Percentiles rank a stretch among this genome's conserved stretches.
Evolutionary conservation across 2,113 vertebrate species (phyloP).

Genomic region (Lampris megalopsis): DNA sequence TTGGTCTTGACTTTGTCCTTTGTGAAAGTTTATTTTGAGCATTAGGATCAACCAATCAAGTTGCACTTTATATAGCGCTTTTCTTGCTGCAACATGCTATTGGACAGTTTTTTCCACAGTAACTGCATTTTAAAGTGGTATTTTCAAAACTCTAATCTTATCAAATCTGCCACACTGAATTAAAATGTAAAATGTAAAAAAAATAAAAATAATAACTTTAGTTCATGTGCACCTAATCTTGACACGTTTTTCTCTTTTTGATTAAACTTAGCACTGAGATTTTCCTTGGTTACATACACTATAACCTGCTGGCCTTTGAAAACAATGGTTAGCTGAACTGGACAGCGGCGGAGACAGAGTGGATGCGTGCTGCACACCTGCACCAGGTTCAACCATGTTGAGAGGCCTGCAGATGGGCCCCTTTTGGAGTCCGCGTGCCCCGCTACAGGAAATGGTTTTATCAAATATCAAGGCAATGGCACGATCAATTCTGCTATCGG

Average conservation of each 20-base stretch:
- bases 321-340: slow-evolving; percentile 24
- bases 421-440: slow-evolving; percentile 12
- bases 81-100: no score
- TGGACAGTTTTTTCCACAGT: no score
- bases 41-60: background rate
- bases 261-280: background rate
- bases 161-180: no score
- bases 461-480: no score
- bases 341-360: slow-evolving; percentile 13
- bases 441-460: slow-evolving; percentile 32
- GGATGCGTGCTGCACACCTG: slow-evolving; percentile 34
- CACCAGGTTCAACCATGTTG: slow-evolving; percentile 8
- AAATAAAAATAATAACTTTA: no score
- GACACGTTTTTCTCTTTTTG: no score
- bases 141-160: no score
- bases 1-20: background rate
- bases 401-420: background rate
- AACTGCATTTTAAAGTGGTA: no score
- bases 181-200: no score
- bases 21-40: background rate
- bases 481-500: no score
- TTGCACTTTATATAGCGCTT: no score
- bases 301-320: slow-evolving; percentile 12
- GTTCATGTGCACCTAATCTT: background rate
- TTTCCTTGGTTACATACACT: slow-evolving; percentile 10